phyloP scores from a whole-genome alignment of 1,140 invertebrate species.

The Hydropsyche tenuis region DNA sequence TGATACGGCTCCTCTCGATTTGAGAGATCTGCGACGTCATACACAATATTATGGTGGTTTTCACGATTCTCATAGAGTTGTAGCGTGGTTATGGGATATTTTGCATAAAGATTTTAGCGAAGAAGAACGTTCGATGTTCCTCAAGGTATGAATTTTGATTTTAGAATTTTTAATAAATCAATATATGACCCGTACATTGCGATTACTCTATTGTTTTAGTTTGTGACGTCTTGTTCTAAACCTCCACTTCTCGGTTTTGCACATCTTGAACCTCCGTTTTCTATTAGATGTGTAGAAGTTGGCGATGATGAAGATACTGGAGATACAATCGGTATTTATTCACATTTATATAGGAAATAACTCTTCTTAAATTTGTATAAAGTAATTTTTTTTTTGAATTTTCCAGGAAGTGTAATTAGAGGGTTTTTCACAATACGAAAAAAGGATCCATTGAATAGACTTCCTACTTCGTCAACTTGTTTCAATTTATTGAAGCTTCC shows the following conservation, averaged over 20 bases:
- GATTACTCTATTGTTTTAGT: slow-evolving; percentile 69
- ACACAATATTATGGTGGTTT: slow-evolving; percentile 99
- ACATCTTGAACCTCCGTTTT: slow-evolving; percentile 97
- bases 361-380: too few species aligned
- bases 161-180: slow-evolving; percentile 27
- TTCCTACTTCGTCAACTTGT: slow-evolving; percentile 98
- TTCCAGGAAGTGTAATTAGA: slow-evolving; percentile 87
- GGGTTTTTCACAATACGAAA: slow-evolving; percentile 98
- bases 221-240: slow-evolving; percentile 98
- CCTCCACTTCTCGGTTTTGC: slow-evolving; percentile 97
- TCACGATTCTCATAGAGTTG: slow-evolving; percentile 96
- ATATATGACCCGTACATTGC: background rate
- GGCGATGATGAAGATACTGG: slow-evolving; percentile 98
- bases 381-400: slow-evolving; percentile 35
- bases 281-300: slow-evolving; percentile 98
- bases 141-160: slow-evolving; percentile 71
- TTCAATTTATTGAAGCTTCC: slow-evolving; percentile 99
- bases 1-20: slow-evolving; percentile 88
- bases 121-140: slow-evolving; percentile 89
- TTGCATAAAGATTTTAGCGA: slow-evolving; percentile 94
- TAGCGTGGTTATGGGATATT: slow-evolving; percentile 99
- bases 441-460: slow-evolving; percentile 91
- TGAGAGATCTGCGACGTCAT: slow-evolving; percentile 88
- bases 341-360: too few species aligned
- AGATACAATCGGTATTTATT: slow-evolving; percentile 83